Evolutionary conservation across 1,140 invertebrate genomes (phyloP).

Genomic region (Drosophila punjabiensis): DNA sequence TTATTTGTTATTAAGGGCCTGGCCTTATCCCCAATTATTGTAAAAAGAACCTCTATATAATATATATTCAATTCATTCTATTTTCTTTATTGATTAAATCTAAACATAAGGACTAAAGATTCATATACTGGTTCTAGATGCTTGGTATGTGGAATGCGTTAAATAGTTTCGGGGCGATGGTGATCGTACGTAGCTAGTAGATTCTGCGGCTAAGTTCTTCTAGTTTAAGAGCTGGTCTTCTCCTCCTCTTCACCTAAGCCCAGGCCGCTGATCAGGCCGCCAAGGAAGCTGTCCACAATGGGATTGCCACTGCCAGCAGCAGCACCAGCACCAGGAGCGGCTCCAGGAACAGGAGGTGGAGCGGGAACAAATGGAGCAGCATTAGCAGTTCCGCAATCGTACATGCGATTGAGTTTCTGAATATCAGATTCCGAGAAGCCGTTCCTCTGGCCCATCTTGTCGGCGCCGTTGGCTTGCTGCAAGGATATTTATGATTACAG

Average conservation of each 20-base stretch:
- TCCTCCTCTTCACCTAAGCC: constrained; percentile 61
- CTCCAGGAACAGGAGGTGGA: constrained; percentile 17
- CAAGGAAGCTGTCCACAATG: constrained; percentile 74
- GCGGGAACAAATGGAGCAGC: constrained; percentile 6
- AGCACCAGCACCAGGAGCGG: constrained; percentile 30
- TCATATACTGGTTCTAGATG: constrained; percentile 36
- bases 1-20: neutral
- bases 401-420: constrained; percentile 91
- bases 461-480: constrained; percentile 55
- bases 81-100: constrained; percentile 10
- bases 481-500: neutral
- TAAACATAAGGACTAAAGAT: constrained; percentile 31
- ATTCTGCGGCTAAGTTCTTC: constrained; percentile 25
- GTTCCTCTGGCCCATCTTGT: constrained; percentile 89
- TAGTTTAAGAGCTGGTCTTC: constrained; percentile 25
- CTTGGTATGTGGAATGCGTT: constrained; percentile 51
- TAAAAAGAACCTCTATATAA: neutral
- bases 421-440: constrained; percentile 91
- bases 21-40: neutral
- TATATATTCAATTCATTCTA: constrained; percentile 25
- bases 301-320: constrained; percentile 63
- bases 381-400: constrained; percentile 87
- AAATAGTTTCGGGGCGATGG: constrained; percentile 54
- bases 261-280: constrained; percentile 73
- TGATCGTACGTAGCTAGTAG: constrained; percentile 39